Conservation (phyloP, 1,140 invertebrate genomes). For the Eriocheir sinensis region DNA sequence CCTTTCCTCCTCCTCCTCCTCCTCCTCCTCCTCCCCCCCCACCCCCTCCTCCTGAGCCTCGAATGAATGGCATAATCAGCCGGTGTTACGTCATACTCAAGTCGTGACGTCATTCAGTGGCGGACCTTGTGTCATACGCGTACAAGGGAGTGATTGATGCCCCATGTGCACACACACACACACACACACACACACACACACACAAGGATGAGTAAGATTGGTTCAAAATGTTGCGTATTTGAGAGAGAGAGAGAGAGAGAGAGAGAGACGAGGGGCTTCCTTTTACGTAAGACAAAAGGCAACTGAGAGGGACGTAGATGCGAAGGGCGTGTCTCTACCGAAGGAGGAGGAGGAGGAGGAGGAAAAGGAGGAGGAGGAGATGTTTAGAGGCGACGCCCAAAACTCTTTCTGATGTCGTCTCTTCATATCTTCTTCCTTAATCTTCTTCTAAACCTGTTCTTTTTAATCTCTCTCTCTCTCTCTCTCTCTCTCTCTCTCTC, state of each 20-base stretch:
- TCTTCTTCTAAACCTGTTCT: slow-evolving; percentile 9
- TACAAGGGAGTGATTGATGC: not conserved
- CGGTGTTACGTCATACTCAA: not conserved
- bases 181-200: not conserved
- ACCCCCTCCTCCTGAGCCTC: no score
- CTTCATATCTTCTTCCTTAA: slow-evolving; percentile 14
- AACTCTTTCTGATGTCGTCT: slow-evolving; percentile 1
- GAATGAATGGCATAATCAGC: slow-evolving; percentile 15
- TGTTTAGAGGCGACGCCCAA: not conserved
- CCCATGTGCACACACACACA: not conserved
- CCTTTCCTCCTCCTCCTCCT: not conserved
- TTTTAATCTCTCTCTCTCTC: slow-evolving; percentile 25
- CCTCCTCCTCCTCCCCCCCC: not conserved
- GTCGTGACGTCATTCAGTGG: not conserved
- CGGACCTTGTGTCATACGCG: not conserved
- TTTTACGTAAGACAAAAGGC: not conserved
- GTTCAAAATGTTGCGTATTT: no score
- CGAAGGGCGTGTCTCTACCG: not conserved
- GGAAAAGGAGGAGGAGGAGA: slow-evolving; percentile 19
- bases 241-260: slow-evolving; percentile 9
- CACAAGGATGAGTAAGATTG: no score
- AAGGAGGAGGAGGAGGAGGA: slow-evolving; percentile 4
- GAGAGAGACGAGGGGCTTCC: not conserved
- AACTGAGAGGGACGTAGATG: not conserved
- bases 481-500: slow-evolving; percentile 22